A percentile compares a stretch with the other conserved stretches of the same genome.
These are phyloP conservation scores for Mergus octosetaceus DNA, from an alignment of 2,797 vertebrate genomes.

Conservation along the genomic window DNA sequence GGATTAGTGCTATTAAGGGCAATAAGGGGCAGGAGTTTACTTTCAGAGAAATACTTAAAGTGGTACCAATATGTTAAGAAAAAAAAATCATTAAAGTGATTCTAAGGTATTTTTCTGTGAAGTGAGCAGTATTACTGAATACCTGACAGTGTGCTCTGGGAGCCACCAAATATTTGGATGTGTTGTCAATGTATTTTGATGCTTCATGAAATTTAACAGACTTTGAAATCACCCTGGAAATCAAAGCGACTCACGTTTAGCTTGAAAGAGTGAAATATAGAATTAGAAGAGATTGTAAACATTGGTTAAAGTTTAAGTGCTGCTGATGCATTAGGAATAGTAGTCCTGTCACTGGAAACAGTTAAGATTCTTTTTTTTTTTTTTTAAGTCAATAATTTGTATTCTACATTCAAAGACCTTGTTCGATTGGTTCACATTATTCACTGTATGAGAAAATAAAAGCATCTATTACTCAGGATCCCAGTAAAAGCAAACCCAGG, in stretches of 20 bases:
- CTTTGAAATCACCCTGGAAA: background rate
- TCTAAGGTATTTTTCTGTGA: background rate
- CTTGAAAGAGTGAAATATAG: background rate
- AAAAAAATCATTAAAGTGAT: background rate
- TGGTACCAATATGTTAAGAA: background rate
- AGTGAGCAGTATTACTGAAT: background rate
- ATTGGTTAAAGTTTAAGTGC: background rate
- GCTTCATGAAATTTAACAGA: background rate
- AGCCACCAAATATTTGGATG: background rate
- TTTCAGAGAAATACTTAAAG: background rate
- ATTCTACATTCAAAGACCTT: conserved; percentile 1
- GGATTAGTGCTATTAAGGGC: background rate
- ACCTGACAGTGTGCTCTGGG: background rate
- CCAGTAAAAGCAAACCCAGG: conserved; percentile 1
- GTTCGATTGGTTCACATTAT: background rate
- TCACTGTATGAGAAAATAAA: conserved; percentile 24
- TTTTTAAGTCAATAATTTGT: background rate
- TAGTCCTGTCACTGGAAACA: background rate
- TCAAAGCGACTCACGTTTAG: background rate
- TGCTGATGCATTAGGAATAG: background rate
- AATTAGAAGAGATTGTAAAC: background rate
- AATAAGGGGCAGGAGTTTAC: conserved; percentile 8
- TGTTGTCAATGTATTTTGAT: background rate
- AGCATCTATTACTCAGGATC: background rate
- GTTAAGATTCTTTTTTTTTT: background rate